phyloP scores from a whole-genome alignment of 2,113 vertebrate genomes.

The Hyaena hyaena region DNA sequence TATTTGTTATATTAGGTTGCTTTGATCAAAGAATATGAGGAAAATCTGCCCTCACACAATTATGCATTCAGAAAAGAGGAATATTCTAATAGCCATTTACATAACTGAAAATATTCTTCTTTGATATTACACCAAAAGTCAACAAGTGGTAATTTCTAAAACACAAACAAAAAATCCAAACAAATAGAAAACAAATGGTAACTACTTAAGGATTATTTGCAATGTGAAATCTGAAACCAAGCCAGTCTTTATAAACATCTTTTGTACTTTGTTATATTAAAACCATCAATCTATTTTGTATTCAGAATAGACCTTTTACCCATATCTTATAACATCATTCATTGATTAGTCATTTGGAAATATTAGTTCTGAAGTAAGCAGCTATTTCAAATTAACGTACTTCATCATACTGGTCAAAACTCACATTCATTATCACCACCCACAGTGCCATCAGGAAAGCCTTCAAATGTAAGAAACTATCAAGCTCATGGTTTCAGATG shows the following conservation, averaged over 20 bases:
- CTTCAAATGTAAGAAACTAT: background rate
- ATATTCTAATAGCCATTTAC: background rate
- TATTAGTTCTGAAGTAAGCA: background rate
- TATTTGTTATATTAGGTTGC: background rate
- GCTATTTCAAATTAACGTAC: background rate
- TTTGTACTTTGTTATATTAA: background rate
- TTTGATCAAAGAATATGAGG: background rate
- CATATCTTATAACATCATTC: background rate
- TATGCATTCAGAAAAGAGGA: background rate
- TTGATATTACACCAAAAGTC: conserved; percentile 10
- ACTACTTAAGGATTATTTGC: background rate
- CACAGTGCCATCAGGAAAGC: background rate
- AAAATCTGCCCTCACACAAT: background rate
- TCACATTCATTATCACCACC: background rate
- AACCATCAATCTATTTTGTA: background rate
- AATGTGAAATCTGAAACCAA: background rate
- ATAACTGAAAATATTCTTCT: conserved; percentile 30
- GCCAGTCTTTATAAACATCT: background rate
- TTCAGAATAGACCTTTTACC: background rate
- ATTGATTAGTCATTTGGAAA: background rate
- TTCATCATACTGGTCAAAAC: background rate
- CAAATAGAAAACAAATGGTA: background rate
- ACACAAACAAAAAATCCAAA: too few relatives aligned
- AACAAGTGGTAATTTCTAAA: background rate
- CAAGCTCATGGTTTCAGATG: background rate